Evolutionary conservation across 2,888 invertebrate species (phyloP).

Genomic region (Drosophila fulvimacula): DNA sequence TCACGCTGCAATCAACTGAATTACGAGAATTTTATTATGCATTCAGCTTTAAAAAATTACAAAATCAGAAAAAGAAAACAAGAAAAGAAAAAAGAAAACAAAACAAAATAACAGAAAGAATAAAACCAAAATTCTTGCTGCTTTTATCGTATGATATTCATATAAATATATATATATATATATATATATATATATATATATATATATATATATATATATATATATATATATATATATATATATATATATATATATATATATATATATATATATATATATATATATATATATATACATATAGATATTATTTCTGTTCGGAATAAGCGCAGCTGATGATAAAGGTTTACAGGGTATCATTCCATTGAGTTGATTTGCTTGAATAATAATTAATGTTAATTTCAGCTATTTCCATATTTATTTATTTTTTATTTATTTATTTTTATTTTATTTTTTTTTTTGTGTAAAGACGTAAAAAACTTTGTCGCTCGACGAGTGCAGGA

Average conservation of each 20-base stretch:
- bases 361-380: too few species aligned
- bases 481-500: slow-evolving; percentile 2
- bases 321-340: background rate
- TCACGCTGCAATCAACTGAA: slow-evolving; percentile 10
- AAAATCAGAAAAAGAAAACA: background rate
- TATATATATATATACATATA: background rate
- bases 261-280: background rate
- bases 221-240: background rate
- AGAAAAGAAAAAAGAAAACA: background rate
- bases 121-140: background rate
- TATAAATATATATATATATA: background rate
- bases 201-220: background rate
- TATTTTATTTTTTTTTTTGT: background rate
- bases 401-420: slow-evolving; percentile 5
- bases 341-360: background rate
- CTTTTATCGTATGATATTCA: background rate
- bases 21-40: slow-evolving; percentile 11
- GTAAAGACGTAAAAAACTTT: slow-evolving; percentile 3
- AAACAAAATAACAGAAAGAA: background rate
- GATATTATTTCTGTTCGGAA: background rate
- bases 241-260: background rate
- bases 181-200: background rate
- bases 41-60: slow-evolving; percentile 8
- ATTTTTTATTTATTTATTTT: background rate
- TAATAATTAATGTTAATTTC: slow-evolving; percentile 7